Evolutionary conservation across 2,888 invertebrate genomes (phyloP).

Genomic region (Alentia gelatinosa): DNA sequence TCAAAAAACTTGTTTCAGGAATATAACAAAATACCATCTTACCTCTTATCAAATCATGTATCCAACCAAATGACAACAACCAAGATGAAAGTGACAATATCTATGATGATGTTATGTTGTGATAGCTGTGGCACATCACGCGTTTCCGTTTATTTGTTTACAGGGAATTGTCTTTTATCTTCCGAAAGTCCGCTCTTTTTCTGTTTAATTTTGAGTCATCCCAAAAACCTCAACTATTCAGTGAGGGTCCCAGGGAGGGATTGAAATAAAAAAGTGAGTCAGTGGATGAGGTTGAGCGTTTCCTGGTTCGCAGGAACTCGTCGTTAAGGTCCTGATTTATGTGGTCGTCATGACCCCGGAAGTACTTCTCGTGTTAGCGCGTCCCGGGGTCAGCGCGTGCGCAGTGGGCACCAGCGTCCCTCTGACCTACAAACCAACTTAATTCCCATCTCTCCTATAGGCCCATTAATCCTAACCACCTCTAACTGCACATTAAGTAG

Average conservation of each 20-base stretch:
- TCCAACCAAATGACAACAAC: too few species aligned
- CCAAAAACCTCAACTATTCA: slow-evolving; percentile 1
- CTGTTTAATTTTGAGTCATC: not conserved
- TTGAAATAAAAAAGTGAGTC: not conserved
- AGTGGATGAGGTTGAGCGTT: not conserved
- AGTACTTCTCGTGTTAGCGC: not conserved
- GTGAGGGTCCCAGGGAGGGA: not conserved
- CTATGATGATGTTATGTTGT: not conserved
- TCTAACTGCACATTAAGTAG: not conserved
- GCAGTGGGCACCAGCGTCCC: not conserved
- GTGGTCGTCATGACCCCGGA: slow-evolving; percentile 11
- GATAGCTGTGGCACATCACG: not conserved
- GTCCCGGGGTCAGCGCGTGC: slow-evolving; percentile 27
- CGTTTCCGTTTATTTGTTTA: not conserved
- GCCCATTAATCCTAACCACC: not conserved
- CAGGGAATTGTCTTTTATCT: not conserved
- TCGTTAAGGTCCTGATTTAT: slow-evolving; percentile 35
- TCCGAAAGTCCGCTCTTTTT: not conserved
- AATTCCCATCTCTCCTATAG: not conserved
- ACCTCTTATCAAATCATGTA: too few species aligned
- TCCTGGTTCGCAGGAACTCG: not conserved
- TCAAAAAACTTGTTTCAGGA: too few species aligned
- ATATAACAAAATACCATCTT: too few species aligned
- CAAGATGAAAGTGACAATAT: too few species aligned
- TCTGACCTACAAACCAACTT: not conserved